phyloP scores from a whole-genome alignment of 2,797 vertebrate genomes.

The Orestias chungarensis region DNA sequence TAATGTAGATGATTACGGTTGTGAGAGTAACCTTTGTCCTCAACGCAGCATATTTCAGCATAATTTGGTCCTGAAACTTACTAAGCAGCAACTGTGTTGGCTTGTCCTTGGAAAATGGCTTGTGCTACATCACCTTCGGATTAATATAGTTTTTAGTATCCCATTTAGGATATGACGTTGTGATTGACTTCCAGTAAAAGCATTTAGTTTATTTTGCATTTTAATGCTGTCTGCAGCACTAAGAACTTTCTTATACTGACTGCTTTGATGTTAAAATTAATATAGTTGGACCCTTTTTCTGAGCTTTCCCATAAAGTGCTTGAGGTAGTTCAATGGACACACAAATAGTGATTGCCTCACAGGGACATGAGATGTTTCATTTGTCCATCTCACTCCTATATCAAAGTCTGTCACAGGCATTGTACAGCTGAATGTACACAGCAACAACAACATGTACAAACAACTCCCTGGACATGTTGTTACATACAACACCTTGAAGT shows the following conservation, averaged over 20 bases:
- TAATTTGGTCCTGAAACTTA: conserved; percentile 17
- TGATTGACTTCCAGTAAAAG: conserved; percentile 1
- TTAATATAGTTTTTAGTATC: conserved; percentile 11
- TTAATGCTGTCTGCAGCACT: neutral
- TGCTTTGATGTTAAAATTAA: conserved; percentile 10
- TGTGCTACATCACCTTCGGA: conserved; percentile 1
- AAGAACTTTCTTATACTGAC: conserved; percentile 8
- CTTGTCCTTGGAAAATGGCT: conserved; percentile 10
- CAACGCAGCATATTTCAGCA: conserved; percentile 12
- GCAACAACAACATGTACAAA: conserved; percentile 35
- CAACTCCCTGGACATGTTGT: conserved; percentile 37
- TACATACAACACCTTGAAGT: conserved; percentile 48
- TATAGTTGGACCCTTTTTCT: conserved; percentile 14
- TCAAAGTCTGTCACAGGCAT: conserved; percentile 70
- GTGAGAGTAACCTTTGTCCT: conserved; percentile 43
- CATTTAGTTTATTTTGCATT: conserved; percentile 8
- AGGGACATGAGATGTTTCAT: conserved; percentile 74
- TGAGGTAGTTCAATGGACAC: conserved; percentile 58
- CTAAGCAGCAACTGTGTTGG: neutral
- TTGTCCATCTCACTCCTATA: conserved; percentile 79
- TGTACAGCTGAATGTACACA: conserved; percentile 39
- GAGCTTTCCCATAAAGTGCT: conserved; percentile 24
- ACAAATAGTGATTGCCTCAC: conserved; percentile 79
- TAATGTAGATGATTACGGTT: neutral
- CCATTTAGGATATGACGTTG: conserved; percentile 16